Base-by-base conservation (phyloP, 2,113 vertebrate species). In the Haliaeetus leucogaster region DNA sequence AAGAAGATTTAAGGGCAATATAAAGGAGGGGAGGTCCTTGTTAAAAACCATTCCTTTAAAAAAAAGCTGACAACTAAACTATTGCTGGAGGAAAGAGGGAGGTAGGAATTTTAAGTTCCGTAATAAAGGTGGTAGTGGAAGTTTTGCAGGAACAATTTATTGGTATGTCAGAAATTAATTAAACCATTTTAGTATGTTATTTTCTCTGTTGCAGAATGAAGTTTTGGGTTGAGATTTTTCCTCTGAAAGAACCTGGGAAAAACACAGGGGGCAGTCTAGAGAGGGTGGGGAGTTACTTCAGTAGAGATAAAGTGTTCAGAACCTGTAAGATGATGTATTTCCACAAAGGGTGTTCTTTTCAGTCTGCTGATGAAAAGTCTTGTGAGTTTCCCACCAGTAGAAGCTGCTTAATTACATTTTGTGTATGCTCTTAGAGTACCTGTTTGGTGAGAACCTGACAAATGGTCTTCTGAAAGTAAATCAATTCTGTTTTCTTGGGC, bases 401-500 rank as follows among this genome's bases (percentile, higher is more conserved):
- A 91, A 96, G 71, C 90, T 36, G 52, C 86, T 96, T 92, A 89
- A 95, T 97, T 97, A 80, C 86, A 67, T 93, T 95, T 96, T 96
- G 81, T 95, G 87, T 77, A 95, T 96, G 97, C 95, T 93, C 58
- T 50, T 89, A 73, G 95, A 93, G 63, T 96, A 98, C 97, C 97
- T 98, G 97, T 97, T 97, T 97, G 96, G 95, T 98, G 97, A 97
- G 97, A 97, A 97, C 96, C 95, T 96, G 94, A 98, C 97, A 98
- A 96, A 93, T 95, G 97, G 96, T 92, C 91, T 94, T 97, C 96
- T 96, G 93, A 96, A 96, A 96, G 96, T 96, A 96, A 97, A 97
- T 97, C 95, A 96, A 94, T 97, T 97, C 89, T 96, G 93, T 94
- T 97, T 96, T 95, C 97, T 97, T 94, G 94, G 82, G 95, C 80